These are phyloP conservation scores for Okamejei kenojei DNA, from an alignment of 2,797 vertebrate species.

Conservation along the genomic window DNA sequence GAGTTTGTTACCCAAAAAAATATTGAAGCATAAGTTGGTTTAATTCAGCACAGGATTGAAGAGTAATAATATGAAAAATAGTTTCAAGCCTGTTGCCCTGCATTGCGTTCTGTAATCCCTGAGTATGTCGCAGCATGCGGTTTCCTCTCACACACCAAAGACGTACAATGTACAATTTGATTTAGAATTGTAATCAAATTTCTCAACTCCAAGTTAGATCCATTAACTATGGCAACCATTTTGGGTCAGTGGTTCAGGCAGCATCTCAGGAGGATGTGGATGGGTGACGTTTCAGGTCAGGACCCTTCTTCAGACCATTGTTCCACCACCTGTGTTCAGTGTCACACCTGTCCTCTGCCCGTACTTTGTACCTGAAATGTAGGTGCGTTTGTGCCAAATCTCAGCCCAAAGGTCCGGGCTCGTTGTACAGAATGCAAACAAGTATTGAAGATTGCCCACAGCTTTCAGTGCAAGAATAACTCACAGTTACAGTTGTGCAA, in stretches of 20 bases:
- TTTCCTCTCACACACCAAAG: no score
- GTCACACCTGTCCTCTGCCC: no score
- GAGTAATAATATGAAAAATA: neutral
- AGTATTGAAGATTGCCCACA: neutral
- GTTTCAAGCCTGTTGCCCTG: neutral
- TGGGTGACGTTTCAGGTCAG: no score
- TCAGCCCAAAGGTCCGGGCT: neutral
- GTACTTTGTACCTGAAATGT: no score
- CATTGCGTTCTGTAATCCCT: neutral
- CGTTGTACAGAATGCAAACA: neutral
- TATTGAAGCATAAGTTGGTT: neutral
- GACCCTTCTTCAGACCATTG: no score
- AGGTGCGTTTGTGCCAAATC: neutral
- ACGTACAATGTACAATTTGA: no score
- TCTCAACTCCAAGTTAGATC: neutral
- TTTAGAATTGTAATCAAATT: neutral
- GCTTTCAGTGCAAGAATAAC: neutral
- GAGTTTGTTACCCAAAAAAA: neutral
- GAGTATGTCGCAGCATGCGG: neutral
- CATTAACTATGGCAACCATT: neutral
- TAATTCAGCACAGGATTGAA: neutral
- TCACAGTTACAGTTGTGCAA: no score
- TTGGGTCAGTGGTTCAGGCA: neutral
- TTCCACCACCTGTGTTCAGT: no score
- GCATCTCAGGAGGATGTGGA: no score